Percentiles rank a stretch among this genome's conserved stretches.
Evolutionary conservation across 2,888 invertebrate genomes (phyloP).

Genomic region (Pammene aurita): DNA sequence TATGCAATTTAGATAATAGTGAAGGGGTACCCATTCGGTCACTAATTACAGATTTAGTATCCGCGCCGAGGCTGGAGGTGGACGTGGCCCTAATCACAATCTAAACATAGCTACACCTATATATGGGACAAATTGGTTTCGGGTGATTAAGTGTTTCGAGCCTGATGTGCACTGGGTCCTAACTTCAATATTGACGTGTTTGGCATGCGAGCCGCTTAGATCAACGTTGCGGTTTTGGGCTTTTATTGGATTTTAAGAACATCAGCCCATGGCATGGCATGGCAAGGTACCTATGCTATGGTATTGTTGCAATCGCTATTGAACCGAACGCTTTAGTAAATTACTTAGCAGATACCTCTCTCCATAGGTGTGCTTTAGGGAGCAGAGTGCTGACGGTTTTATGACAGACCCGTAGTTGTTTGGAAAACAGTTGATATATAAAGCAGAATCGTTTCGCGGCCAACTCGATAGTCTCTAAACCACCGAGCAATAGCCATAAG

Average conservation of each 20-base stretch:
- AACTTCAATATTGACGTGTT: not conserved
- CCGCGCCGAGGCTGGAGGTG: conserved; percentile 26
- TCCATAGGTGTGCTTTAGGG: too few species aligned
- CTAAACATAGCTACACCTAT: conserved; percentile 30
- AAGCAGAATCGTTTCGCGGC: not conserved
- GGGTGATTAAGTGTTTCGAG: conserved; percentile 10
- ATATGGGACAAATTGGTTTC: conserved; percentile 24
- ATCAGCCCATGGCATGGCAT: too few species aligned
- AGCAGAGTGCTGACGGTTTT: too few species aligned
- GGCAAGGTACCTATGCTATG: too few species aligned
- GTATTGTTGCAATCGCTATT: too few species aligned
- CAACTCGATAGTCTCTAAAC: not conserved
- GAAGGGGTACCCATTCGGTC: conserved; percentile 55
- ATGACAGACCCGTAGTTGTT: too few species aligned
- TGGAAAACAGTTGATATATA: too few species aligned
- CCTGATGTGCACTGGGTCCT: not conserved
- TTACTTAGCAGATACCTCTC: too few species aligned
- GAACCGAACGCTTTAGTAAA: too few species aligned
- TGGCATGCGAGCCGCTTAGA: too few species aligned
- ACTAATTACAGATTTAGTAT: conserved; percentile 55
- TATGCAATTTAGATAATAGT: conserved; percentile 68
- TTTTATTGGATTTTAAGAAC: too few species aligned
- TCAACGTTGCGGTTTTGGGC: not conserved
- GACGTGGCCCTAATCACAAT: conserved; percentile 32
- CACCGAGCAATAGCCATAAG: not conserved